Evolutionary conservation across 2,888 invertebrate genomes (phyloP).

Genomic region (Steinernema hermaphroditum): DNA sequence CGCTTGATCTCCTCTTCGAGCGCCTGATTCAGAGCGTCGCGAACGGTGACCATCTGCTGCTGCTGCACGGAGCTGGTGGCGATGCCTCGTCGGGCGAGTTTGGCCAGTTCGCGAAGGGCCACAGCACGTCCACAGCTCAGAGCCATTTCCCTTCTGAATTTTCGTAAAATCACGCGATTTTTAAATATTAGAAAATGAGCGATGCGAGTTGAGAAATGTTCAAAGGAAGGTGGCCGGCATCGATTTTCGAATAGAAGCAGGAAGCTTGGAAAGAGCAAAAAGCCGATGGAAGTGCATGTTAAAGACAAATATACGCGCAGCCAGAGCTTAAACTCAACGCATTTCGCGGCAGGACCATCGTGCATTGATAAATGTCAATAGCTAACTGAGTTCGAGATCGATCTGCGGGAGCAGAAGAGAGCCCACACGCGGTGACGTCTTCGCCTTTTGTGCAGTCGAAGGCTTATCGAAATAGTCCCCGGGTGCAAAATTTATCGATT

Average conservation of each 20-base stretch:
- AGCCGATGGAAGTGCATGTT: constrained; percentile 4
- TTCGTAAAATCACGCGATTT: no score
- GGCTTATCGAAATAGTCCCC: no score
- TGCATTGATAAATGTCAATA: not conserved
- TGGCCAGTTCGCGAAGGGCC: constrained; percentile 24
- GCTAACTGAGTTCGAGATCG: not conserved
- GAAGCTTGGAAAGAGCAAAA: not conserved
- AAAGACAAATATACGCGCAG: constrained; percentile 4
- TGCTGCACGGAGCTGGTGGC: constrained; percentile 7
- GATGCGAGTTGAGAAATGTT: no score
- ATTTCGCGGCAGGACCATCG: not conserved
- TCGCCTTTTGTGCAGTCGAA: no score
- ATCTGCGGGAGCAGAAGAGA: not conserved
- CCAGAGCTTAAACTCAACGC: not conserved
- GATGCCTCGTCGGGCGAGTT: constrained; percentile 10
- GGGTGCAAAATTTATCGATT: no score
- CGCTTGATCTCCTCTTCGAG: constrained; percentile 93
- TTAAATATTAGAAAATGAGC: no score
- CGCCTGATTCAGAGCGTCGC: constrained; percentile 94
- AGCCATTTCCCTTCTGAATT: constrained; percentile 11
- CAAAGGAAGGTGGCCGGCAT: not conserved
- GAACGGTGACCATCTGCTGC: constrained; percentile 75
- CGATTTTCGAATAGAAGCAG: not conserved
- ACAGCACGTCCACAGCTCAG: constrained; percentile 13
- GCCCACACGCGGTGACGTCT: no score